Base-by-base conservation (phyloP, 2,113 vertebrate genomes). In the Mohoua ochrocephala region DNA sequence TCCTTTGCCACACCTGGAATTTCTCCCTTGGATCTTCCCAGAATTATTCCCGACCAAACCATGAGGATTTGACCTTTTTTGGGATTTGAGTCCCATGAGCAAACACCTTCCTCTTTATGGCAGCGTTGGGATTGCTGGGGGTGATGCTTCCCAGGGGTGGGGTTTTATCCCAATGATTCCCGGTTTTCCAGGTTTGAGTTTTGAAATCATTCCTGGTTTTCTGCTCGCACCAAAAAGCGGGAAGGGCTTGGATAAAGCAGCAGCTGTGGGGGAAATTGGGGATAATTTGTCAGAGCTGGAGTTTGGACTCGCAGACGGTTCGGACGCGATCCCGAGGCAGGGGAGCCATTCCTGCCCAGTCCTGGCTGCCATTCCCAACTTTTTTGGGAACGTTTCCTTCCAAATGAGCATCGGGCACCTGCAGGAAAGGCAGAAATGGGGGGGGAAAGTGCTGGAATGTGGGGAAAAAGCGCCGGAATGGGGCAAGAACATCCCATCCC, bases 271-370 rank as follows among this genome's bases (percentile, higher is more conserved):
- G 50, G 35, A 63, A 80, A 31, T 59, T 31, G 5, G 63, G 74
- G 53, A 47, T 79, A 1, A 14, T 44, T 75, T 74, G 57, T 69
- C 57, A 19, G 50, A 54, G 39, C 11, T 17, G 69, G 23, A 24
- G 30, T 73, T 70, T 8, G 31, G 35, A 27, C 57, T 57, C 11
- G 7, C 5, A 6, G 45, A 23, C 2, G 37, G 35, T 5, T 27
- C 23, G 3, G 57, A 16, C 3, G 6, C 3, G 13, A 53, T 39
- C 41, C 6, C 0, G 1, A 50, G 39, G 16, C 0, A 1, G 42
- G 56, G 53, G 17, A 81, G 57, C 15, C 2, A 5, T 33, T 52
- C 52, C 64, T 60, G 31, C 52, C 56, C 60, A 2, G 6, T 49
- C 42, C 69, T 13, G 3, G 11, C 41, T 28, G n/a, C 3, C 23